Conservation (phyloP, 2,888 invertebrate genomes). For the Dascillus cervinus region DNA sequence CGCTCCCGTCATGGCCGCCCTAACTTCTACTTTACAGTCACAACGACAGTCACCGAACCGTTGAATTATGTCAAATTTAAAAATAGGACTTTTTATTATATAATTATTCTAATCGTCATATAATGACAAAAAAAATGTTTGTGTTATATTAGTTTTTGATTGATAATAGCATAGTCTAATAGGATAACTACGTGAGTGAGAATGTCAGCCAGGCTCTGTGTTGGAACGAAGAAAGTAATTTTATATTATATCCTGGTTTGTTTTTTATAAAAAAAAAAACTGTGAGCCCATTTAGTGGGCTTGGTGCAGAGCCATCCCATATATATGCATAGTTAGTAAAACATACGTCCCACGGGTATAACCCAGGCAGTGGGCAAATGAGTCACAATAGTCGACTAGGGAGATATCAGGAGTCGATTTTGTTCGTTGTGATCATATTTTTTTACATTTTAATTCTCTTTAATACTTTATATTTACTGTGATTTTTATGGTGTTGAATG, state of each 20-base stretch:
- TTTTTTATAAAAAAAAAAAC: conserved; percentile 23
- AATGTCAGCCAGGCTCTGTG: conserved; percentile 30
- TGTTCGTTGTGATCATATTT: conserved; percentile 28
- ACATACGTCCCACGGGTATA: conserved; percentile 31
- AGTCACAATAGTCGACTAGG: conserved; percentile 35
- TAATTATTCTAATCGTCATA: conserved; percentile 39
- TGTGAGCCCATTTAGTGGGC: conserved; percentile 19
- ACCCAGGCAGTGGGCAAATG: conserved; percentile 33
- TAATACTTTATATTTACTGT: conserved; percentile 38
- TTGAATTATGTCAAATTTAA: conserved; percentile 39
- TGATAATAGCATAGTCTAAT: conserved; percentile 25
- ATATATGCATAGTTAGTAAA: too few relatives aligned
- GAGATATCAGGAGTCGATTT: conserved; percentile 37
- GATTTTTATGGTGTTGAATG: conserved; percentile 38
- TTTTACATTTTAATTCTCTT: conserved; percentile 30
- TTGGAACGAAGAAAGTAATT: conserved; percentile 22
- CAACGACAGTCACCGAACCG: conserved; percentile 36
- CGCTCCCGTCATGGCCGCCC: conserved; percentile 66
- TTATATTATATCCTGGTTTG: conserved; percentile 28
- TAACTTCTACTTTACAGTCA: conserved; percentile 42
- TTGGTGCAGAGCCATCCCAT: conserved; percentile 31
- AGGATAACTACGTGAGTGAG: conserved; percentile 25
- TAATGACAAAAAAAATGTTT: conserved; percentile 41
- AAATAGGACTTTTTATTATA: conserved; percentile 40
- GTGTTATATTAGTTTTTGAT: conserved; percentile 32